These are phyloP conservation scores for Catalaphyllia jardinei DNA, from an alignment of 64 coral and sea anemone genomes.

Conservation along the genomic window DNA sequence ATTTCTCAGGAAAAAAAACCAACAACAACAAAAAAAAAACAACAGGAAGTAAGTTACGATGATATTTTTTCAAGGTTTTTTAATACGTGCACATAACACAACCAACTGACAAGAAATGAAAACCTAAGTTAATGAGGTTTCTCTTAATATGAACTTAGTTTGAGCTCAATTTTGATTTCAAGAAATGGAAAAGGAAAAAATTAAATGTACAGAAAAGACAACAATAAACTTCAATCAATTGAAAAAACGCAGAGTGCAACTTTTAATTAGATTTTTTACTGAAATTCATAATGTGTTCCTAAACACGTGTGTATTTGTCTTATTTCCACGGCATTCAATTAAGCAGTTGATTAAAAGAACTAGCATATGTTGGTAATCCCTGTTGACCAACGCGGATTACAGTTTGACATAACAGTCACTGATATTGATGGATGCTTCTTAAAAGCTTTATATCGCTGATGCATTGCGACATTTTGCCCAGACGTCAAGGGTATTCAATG, in stretches of 20 bases:
- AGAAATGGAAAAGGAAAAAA: not conserved
- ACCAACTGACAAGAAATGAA: no score
- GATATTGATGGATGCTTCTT: not conserved
- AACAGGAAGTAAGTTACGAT: not conserved
- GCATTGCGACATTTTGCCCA: not conserved
- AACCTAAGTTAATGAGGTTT: no score
- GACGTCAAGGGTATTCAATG: no score
- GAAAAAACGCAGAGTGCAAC: not conserved
- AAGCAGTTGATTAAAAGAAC: slow-evolving; percentile 13
- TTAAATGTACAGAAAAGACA: not conserved
- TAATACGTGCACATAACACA: not conserved
- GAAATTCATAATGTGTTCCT: not conserved
- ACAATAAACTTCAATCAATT: not conserved
- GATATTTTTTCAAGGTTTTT: not conserved
- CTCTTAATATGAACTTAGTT: not conserved
- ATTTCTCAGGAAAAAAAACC: not conserved
- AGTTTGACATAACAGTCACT: not conserved
- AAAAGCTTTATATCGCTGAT: not conserved
- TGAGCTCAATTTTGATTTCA: not conserved
- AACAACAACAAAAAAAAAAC: no score
- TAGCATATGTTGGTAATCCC: not conserved
- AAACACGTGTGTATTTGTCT: not conserved
- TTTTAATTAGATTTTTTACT: not conserved
- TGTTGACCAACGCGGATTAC: not conserved
- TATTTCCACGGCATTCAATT: not conserved